A percentile compares a stretch with the other conserved stretches of the same genome.
phyloP scores from a whole-genome alignment of 2,888 invertebrate species.

The Eristalis intricaria region DNA sequence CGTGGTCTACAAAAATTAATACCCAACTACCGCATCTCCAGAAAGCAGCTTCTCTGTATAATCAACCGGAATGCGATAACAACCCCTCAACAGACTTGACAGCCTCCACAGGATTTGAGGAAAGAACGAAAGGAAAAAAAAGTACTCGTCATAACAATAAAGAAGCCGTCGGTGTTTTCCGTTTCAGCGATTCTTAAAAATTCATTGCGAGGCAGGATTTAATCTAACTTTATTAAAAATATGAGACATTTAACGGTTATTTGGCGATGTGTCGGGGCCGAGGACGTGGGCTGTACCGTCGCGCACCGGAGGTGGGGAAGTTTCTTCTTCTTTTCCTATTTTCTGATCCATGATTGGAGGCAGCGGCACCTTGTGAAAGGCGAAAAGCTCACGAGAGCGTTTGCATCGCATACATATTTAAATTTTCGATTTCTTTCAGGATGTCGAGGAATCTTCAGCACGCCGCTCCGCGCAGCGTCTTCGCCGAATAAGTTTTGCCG shows the following conservation, averaged over 20 bases:
- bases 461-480: not conserved
- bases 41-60: conserved; percentile 54
- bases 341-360: conserved; percentile 9
- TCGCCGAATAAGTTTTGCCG: conserved; percentile 19
- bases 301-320: too few species aligned
- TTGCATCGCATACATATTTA: conserved; percentile 63
- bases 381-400: not conserved
- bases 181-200: conserved; percentile 62
- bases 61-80: conserved; percentile 63
- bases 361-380: too few species aligned
- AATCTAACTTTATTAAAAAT: conserved; percentile 72
- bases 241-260: conserved; percentile 72
- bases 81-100: conserved; percentile 35
- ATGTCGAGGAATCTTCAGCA: conserved; percentile 30
- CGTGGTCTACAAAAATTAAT: conserved; percentile 63
- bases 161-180: conserved; percentile 63
- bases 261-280: conserved; percentile 38
- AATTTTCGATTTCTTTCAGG: conserved; percentile 66
- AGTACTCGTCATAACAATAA: conserved; percentile 53
- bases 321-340: conserved; percentile 38
- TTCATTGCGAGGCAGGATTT: conserved; percentile 62
- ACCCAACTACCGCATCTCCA: conserved; percentile 61
- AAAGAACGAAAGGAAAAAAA: conserved; percentile 7
- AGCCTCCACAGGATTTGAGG: conserved; percentile 2
- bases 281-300: not conserved